These are phyloP conservation scores for Alosa sapidissima DNA, from an alignment of 2,797 vertebrate species.

Conservation along the genomic window DNA sequence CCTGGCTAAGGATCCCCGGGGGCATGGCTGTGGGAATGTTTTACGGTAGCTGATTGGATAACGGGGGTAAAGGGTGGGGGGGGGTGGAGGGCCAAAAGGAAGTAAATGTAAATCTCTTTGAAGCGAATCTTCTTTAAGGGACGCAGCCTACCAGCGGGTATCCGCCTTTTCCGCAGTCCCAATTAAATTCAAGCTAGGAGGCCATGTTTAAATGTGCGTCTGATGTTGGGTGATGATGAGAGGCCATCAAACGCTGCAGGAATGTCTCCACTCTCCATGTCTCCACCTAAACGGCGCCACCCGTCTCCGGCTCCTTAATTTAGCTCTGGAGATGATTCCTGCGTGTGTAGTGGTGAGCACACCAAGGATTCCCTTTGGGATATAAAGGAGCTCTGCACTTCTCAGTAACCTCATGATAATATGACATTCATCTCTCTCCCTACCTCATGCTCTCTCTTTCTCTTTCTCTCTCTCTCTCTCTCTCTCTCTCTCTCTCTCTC, in stretches of 20 bases:
- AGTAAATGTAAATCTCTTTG: constrained; percentile 17
- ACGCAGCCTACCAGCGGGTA: neutral
- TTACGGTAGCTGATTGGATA: constrained; percentile 54
- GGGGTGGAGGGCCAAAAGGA: neutral
- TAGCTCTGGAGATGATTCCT: neutral
- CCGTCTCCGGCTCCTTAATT: neutral
- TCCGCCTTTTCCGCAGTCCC: neutral
- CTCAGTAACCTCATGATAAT: neutral
- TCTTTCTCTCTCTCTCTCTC: no score
- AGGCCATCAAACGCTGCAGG: neutral
- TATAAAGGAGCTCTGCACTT: neutral
- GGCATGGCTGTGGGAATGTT: constrained; percentile 39
- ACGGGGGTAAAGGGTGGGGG: constrained; percentile 27
- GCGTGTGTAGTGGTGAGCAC: neutral
- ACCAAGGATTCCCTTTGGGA: neutral
- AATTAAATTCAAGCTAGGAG: neutral
- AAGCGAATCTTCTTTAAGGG: neutral
- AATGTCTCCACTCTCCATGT: neutral
- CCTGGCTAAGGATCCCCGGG: constrained; percentile 45
- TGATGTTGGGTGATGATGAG: neutral
- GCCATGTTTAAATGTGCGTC: neutral
- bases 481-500: neutral
- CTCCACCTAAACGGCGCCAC: neutral
- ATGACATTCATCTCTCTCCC: neutral
- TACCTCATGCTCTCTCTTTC: neutral